Base-by-base conservation (phyloP, 1,140 invertebrate genomes). In the Diprion similis region DNA sequence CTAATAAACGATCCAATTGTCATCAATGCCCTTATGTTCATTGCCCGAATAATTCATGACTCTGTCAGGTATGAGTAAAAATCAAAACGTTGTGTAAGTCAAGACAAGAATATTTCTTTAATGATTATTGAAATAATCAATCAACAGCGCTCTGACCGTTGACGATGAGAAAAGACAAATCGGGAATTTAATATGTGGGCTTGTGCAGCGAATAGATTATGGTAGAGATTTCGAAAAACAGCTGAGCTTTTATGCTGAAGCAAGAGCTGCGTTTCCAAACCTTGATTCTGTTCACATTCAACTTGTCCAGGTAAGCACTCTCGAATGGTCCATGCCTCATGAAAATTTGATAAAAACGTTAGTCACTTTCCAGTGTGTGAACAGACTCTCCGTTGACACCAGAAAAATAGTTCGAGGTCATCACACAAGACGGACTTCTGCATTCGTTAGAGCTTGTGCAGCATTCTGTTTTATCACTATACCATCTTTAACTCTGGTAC, bases 381-480 rank as follows among this genome's bases (percentile, higher is more conserved):
- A 96, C 86, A 90, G 91, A 75, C 84, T 97, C 73, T 90, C 94
- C 0, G 92, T 96, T 75, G 91, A 93, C 80, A 95, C 94, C 1
- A 88, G 92, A 73, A 90, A 90, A 79, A 91, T 95, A 65, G 92
- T 96, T 4, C 91, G 92, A 73, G 93, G 94, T 3, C 91, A 93
- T 81, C 94, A 96, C 80, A 95, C 94, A 2, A 91, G 92, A 78
- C 94, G 94, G 89, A 95, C 95, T 1, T 91, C 91, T 4, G 92
- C 95, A 73, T 97, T 98, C 89, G 93, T 96, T 45, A 92, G 95
- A 78, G 97, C 97, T n/a, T 99, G 97, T 90, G 93, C 95, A 70
- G 97, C 98, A 0, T 99, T 96, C 87, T 94, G 93, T 86, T 99
- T 94, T 84, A 98, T 99, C 51, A 99, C 97, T 1, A 96, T 98